These are phyloP conservation scores for Ictidomys tridecemlineatus DNA, from an alignment of 2,113 vertebrate species.

Conservation along the genomic window DNA sequence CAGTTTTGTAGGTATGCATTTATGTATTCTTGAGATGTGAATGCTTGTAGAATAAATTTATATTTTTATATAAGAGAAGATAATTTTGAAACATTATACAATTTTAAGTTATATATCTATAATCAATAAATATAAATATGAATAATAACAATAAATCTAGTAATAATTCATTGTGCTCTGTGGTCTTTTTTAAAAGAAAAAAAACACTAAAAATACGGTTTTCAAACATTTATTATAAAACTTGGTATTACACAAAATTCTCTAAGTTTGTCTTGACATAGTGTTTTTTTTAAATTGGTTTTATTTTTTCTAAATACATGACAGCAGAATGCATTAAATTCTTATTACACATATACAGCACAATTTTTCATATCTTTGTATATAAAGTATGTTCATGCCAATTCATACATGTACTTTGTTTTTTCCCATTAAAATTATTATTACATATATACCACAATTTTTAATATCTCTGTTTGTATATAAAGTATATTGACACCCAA, in stretches of 20 bases:
- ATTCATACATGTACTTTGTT: too few species aligned
- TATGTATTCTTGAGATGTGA: background rate
- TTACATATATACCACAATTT: too few species aligned
- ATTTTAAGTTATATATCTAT: background rate
- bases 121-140: background rate
- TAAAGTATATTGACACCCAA: too few species aligned
- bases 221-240: background rate
- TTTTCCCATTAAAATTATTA: too few species aligned
- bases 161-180: background rate
- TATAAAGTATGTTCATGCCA: too few species aligned
- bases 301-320: too few species aligned
- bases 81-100: background rate
- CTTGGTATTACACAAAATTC: background rate
- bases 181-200: background rate
- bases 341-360: too few species aligned
- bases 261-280: background rate
- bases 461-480: too few species aligned
- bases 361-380: too few species aligned
- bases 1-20: background rate
- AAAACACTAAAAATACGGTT: background rate
- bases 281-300: background rate
- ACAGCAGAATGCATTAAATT: too few species aligned
- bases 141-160: background rate
- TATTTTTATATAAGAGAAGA: background rate
- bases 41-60: background rate